These are phyloP conservation scores for Geotrupes spiniger DNA, from an alignment of 2,888 invertebrate genomes.

Conservation along the genomic window DNA sequence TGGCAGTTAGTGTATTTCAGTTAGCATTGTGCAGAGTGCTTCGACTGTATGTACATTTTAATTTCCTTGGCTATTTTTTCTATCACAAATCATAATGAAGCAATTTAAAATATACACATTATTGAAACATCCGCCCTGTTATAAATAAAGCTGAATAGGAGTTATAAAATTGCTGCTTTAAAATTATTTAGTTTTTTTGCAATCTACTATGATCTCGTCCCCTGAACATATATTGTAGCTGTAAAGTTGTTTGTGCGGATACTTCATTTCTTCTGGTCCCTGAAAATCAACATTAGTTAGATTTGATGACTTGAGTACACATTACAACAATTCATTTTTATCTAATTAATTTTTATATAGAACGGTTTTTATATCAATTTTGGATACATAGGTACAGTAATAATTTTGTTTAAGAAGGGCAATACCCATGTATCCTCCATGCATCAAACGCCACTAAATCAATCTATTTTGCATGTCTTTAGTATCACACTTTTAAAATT, in stretches of 20 bases:
- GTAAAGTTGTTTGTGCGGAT: conserved; percentile 84
- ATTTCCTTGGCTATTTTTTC: conserved; percentile 1
- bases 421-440: too few relatives aligned
- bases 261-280: conserved; percentile 88
- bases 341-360: too few relatives aligned
- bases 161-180: conserved; percentile 9
- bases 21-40: conserved; percentile 10
- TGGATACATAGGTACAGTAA: too few relatives aligned
- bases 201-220: conserved; percentile 87
- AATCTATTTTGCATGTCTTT: too few relatives aligned
- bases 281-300: too few relatives aligned
- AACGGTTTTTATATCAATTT: too few relatives aligned
- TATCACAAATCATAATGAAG: not conserved
- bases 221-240: conserved; percentile 88
- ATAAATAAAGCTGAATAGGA: not conserved
- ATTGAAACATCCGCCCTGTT: too few relatives aligned
- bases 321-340: too few relatives aligned
- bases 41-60: conserved; percentile 4
- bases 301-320: too few relatives aligned
- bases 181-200: conserved; percentile 56
- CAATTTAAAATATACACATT: not conserved
- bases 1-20: conserved; percentile 18
- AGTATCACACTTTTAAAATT: too few relatives aligned
- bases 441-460: too few relatives aligned
- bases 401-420: too few relatives aligned